Percentiles rank a stretch among this genome's conserved stretches.
These are phyloP conservation scores for Gymnocheta viridis DNA, from an alignment of 2,888 invertebrate genomes.

Conservation along the genomic window DNA sequence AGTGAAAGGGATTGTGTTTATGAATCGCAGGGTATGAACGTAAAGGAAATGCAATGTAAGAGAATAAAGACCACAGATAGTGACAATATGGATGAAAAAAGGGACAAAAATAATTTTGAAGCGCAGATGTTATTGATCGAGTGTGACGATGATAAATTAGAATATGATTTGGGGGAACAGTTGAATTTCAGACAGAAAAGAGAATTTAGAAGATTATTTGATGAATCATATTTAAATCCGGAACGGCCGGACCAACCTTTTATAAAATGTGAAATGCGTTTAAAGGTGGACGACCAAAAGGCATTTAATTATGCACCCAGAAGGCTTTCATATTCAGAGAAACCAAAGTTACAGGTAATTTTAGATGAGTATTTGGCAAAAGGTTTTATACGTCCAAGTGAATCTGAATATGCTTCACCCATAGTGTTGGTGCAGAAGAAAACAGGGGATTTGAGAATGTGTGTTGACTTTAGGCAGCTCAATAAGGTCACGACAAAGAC, in stretches of 20 bases:
- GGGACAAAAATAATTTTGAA: constrained; percentile 22
- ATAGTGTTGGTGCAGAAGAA: too few relatives aligned
- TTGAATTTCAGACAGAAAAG: neutral
- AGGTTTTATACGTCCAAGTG: too few relatives aligned
- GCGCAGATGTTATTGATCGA: constrained; percentile 32
- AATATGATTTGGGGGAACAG: constrained; percentile 10
- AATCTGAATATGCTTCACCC: too few relatives aligned
- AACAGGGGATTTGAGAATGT: too few relatives aligned
- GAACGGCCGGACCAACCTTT: constrained; percentile 1
- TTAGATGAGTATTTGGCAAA: too few relatives aligned
- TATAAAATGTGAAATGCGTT: too few relatives aligned
- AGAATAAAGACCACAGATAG: neutral
- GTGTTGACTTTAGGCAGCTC: too few relatives aligned
- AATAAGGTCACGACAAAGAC: too few relatives aligned
- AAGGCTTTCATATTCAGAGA: too few relatives aligned
- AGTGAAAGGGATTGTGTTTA: neutral
- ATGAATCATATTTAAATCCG: constrained; percentile 4
- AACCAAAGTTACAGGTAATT: too few relatives aligned
- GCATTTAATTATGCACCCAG: too few relatives aligned
- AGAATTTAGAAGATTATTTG: constrained; percentile 16
- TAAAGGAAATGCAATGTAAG: neutral
- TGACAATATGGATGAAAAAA: neutral
- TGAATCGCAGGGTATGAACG: neutral
- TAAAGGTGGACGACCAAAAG: too few relatives aligned
- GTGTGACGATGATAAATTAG: neutral